Percentiles rank a stretch among this genome's conserved stretches.
Conservation (phyloP, 2,888 invertebrate genomes). For the Maniola hyperantus region DNA sequence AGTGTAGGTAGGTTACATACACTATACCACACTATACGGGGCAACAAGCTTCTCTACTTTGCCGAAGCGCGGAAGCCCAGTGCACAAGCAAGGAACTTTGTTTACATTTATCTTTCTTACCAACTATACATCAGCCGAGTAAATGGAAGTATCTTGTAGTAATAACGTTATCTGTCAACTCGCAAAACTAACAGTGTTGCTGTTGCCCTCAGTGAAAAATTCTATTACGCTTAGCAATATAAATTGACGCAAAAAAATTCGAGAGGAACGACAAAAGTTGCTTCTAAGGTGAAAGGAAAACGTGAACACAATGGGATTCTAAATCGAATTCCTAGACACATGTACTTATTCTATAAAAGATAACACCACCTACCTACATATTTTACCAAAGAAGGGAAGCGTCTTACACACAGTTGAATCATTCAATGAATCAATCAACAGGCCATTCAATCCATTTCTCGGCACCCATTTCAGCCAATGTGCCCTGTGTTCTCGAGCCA, state of each 20-base stretch:
- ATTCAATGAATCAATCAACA: no score
- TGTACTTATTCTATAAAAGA: background rate
- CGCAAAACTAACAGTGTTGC: slow-evolving; percentile 48
- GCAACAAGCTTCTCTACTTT: slow-evolving; percentile 1
- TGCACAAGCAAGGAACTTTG: slow-evolving; percentile 25
- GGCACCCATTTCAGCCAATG: no score
- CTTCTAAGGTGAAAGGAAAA: slow-evolving; percentile 24
- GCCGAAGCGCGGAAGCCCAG: background rate
- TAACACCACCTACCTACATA: no score
- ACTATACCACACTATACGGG: background rate
- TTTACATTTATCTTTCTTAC: slow-evolving; percentile 37
- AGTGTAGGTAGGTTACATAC: no score
- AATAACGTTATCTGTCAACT: slow-evolving; percentile 56
- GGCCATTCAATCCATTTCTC: no score
- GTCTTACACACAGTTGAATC: no score
- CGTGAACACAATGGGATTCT: slow-evolving; percentile 25
- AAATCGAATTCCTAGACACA: slow-evolving; percentile 24
- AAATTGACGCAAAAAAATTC: slow-evolving; percentile 51
- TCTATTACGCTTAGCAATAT: slow-evolving; percentile 52
- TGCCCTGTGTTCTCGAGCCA: no score
- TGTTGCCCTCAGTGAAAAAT: slow-evolving; percentile 51
- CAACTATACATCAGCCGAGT: slow-evolving; percentile 40
- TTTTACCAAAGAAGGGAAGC: no score
- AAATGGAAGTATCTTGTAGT: slow-evolving; percentile 62
- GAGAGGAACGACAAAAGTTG: slow-evolving; percentile 27